Percentiles rank a stretch among this genome's conserved stretches.
phyloP scores from a whole-genome alignment of 2,888 invertebrate genomes.

The Ormyrus thymus region DNA sequence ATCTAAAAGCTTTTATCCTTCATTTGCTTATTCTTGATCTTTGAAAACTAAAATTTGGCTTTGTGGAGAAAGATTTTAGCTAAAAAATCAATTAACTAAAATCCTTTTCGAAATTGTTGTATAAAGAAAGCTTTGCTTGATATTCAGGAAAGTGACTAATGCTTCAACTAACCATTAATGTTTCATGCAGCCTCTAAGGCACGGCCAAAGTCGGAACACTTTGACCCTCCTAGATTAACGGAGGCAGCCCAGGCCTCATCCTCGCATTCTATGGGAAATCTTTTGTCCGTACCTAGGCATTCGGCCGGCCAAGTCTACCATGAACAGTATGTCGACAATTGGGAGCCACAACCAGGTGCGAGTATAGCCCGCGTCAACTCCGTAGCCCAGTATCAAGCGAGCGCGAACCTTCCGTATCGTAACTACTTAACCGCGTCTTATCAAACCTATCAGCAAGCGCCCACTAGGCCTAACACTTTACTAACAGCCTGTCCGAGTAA shows the following conservation, averaged over 20 bases:
- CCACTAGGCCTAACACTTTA: conserved; percentile 17
- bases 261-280: conserved; percentile 73
- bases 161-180: conserved; percentile 68
- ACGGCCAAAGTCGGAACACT: conserved; percentile 73
- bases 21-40: conserved; percentile 22
- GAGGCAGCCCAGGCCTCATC: conserved; percentile 65
- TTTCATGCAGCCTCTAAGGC: conserved; percentile 61
- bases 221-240: conserved; percentile 65
- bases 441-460: conserved; percentile 41
- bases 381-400: conserved; percentile 26
- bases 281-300: conserved; percentile 69
- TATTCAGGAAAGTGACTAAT: conserved; percentile 53
- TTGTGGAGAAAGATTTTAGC: not conserved
- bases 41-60: not conserved
- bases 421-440: conserved; percentile 54
- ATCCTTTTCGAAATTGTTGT: not conserved
- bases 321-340: conserved; percentile 69
- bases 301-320: conserved; percentile 62
- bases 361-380: conserved; percentile 56
- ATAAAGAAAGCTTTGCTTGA: conserved; percentile 29
- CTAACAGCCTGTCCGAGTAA: not conserved
- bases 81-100: not conserved
- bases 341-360: conserved; percentile 72
- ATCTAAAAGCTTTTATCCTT: conserved; percentile 30
- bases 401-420: conserved; percentile 33